Evolutionary conservation across 2,113 vertebrate genomes (phyloP), one percentile per base, ranked within the genome.

Genomic region (Perccottus glenii): DNA sequence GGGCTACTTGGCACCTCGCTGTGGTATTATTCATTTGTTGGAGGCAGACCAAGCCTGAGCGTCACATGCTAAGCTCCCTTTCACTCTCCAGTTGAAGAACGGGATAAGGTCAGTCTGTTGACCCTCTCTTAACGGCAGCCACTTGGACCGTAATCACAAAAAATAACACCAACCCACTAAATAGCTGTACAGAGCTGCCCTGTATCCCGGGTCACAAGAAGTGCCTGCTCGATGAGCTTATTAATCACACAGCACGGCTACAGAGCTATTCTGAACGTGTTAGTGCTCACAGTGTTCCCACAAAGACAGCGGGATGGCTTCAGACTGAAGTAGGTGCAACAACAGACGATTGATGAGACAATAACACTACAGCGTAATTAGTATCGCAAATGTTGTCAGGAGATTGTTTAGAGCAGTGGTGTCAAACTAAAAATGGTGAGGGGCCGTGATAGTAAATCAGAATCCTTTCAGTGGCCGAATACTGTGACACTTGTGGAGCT

Each of bases 81-180:
- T 84, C 75, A 68, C 89, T 84, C 87, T 90, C 85, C 74, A 85
- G 83, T 69, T 86, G 85, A 88, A 90, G 87, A 87, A 91, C 81
- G 62, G 71, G 77, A 80, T 53, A 38, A 81, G 86, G 87, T 84
- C 90, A 78, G 82, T 86, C 49, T 88, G 88, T 90, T 90, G 89
- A 90, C 91, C 91, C 73, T 81, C 81, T 89, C 87, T 90, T 85
- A 88, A 87, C 80, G 82, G 78, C 82, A 75, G 72, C 89, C 89
- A 92, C 92, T 92, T 91, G 84, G 88, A 88, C 42, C 72, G 77
- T 87, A 89, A 91, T 93, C 90, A 92, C 90, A 85, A 92, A 92
- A 92, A 93, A 92, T 93, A 92, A 92, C 90, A 90, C 82, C 74
- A 73, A 47, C 75, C 70, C 87, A 81, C 90, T 89, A 88, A 91